Evolutionary conservation across 2,113 vertebrate genomes (phyloP).

Genomic region (Bufo bufo): DNA sequence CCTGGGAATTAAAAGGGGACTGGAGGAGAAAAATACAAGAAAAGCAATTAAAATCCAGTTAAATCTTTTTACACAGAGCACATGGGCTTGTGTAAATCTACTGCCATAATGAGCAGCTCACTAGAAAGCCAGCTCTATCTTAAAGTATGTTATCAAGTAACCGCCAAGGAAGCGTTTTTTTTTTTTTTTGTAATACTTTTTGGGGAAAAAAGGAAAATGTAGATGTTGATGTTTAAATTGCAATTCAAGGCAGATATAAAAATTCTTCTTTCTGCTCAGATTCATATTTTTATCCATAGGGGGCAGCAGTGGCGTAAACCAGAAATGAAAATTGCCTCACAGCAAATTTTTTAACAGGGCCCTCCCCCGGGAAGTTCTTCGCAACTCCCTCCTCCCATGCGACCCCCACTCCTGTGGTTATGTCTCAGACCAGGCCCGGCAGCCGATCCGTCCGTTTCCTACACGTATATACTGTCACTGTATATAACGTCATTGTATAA

Average conservation of each 20-base stretch:
- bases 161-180: not conserved
- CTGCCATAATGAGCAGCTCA: conserved; percentile 14
- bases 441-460: too few species aligned
- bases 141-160: not conserved
- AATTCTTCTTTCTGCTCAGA: not conserved
- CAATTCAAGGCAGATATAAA: not conserved
- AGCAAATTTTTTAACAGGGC: too few species aligned
- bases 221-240: not conserved
- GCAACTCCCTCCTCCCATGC: too few species aligned
- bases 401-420: too few species aligned
- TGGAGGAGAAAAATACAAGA: conserved; percentile 20
- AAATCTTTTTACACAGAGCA: conserved; percentile 14
- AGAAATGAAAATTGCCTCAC: not conserved
- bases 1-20: conserved; percentile 58
- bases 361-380: too few species aligned
- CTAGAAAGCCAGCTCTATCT: not conserved
- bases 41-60: conserved; percentile 59
- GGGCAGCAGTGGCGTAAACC: not conserved
- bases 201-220: not conserved
- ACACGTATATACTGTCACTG: too few species aligned
- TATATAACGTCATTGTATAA: too few species aligned
- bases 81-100: conserved; percentile 42
- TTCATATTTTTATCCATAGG: not conserved
- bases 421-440: too few species aligned
- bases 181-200: not conserved